Evolutionary conservation across 53 echinoderm and acorn worm species (phyloP).

Genomic region (Zoroaster sp.): DNA sequence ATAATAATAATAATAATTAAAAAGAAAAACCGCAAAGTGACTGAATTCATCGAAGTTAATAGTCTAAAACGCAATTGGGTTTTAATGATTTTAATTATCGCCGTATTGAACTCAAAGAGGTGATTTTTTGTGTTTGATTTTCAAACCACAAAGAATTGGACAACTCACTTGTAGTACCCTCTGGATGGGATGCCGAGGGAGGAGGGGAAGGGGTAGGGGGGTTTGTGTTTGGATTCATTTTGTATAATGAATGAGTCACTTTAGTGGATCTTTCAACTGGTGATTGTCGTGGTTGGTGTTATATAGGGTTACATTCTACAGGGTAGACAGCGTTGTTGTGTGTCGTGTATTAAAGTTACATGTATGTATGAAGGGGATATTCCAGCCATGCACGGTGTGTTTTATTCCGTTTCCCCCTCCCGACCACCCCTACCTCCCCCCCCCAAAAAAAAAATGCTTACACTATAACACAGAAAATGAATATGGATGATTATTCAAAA

Average conservation of each 20-base stretch:
- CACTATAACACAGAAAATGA: too few relatives aligned
- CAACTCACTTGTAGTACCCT: neutral
- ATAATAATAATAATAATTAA: neutral
- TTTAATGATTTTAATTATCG: too few relatives aligned
- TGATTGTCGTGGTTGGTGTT: neutral
- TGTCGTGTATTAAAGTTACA: neutral
- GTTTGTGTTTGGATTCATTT: too few relatives aligned
- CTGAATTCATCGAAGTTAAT: neutral
- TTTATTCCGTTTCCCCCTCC: too few relatives aligned
- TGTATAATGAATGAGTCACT: neutral
- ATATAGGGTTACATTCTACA: neutral
- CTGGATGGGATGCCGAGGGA: neutral
- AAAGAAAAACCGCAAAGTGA: neutral
- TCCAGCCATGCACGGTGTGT: neutral
- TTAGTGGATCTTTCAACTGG: neutral
- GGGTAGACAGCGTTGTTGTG: neutral
- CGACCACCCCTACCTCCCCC: too few relatives aligned
- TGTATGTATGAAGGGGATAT: neutral
- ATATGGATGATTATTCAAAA: neutral
- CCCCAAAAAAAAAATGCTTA: too few relatives aligned
- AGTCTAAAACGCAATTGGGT: neutral
- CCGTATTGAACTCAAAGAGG: too few relatives aligned
- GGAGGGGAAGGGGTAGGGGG: neutral
- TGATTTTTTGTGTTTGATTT: too few relatives aligned
- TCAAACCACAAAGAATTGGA: neutral